Conservation (phyloP, 2,888 invertebrate genomes). For the Falcaria lacertinaria region DNA sequence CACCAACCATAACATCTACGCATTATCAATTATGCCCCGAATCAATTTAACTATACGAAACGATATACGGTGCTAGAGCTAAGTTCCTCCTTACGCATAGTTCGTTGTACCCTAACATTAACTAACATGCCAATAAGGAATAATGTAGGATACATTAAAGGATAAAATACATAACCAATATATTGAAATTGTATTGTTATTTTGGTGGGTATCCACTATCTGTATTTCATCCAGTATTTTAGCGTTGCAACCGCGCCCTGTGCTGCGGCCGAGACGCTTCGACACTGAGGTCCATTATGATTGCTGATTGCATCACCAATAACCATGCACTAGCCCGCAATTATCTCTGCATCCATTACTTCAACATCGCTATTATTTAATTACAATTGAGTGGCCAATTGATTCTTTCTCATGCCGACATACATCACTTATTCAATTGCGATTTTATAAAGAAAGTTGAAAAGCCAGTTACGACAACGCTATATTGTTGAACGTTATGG, state of each 20-base stretch:
- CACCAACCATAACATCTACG: too few species aligned
- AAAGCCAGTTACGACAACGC: constrained; percentile 21
- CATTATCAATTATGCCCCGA: too few species aligned
- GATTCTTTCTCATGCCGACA: constrained; percentile 24
- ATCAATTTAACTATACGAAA: too few species aligned
- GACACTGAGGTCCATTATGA: constrained; percentile 30
- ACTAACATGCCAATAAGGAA: too few species aligned
- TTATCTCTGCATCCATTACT: constrained; percentile 35
- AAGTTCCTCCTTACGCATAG: too few species aligned
- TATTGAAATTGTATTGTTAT: too few species aligned
- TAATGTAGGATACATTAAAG: too few species aligned
- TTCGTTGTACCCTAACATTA: too few species aligned
- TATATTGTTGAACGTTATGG: constrained; percentile 13
- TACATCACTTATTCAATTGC: constrained; percentile 24
- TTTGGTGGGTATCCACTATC: too few species aligned
- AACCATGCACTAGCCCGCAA: constrained; percentile 44
- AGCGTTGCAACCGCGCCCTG: constrained; percentile 11
- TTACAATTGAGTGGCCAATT: constrained; percentile 36
- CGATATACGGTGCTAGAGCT: too few species aligned
- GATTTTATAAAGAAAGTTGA: constrained; percentile 30
- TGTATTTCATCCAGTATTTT: too few species aligned
- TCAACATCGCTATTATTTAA: constrained; percentile 43
- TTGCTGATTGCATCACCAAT: constrained; percentile 52
- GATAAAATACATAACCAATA: too few species aligned
- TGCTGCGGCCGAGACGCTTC: not conserved